Percentiles rank a stretch among this genome's conserved stretches.
Evolutionary conservation across 2,797 vertebrate genomes (phyloP).

Genomic region (Gambusia yucatana): DNA sequence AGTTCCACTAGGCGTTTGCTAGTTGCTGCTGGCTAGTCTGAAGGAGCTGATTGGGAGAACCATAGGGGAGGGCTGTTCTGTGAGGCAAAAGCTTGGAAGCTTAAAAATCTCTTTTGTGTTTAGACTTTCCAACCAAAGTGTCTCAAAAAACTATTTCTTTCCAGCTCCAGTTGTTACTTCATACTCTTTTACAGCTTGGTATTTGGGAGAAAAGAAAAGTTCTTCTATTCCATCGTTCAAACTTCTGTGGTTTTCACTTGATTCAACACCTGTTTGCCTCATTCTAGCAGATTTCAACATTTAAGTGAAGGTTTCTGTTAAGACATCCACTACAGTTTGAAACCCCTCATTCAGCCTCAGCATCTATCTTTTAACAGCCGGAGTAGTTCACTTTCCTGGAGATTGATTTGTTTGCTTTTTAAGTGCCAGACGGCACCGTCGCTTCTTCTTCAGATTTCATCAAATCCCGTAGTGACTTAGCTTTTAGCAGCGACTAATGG

Average conservation of each 20-base stretch:
- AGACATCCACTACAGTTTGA: neutral
- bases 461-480: neutral
- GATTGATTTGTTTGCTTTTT: neutral
- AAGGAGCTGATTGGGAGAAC: too few species aligned
- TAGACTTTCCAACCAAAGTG: neutral
- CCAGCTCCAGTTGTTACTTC: neutral
- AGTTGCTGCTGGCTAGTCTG: too few species aligned
- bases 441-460: neutral
- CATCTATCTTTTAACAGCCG: neutral
- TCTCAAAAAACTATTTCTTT: neutral
- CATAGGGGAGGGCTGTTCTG: too few species aligned
- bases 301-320: neutral
- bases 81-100: too few species aligned
- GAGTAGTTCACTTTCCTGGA: neutral
- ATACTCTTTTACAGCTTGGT: neutral
- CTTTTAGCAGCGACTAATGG: constrained; percentile 2
- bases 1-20: too few species aligned
- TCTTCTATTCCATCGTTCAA: neutral
- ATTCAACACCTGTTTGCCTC: neutral
- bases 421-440: neutral
- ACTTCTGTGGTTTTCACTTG: neutral
- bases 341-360: neutral
- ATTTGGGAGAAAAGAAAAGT: neutral
- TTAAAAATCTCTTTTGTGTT: neutral
- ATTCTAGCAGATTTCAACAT: neutral